Conservation (phyloP, 2,888 invertebrate genomes). For the Crepidodera aurea region DNA sequence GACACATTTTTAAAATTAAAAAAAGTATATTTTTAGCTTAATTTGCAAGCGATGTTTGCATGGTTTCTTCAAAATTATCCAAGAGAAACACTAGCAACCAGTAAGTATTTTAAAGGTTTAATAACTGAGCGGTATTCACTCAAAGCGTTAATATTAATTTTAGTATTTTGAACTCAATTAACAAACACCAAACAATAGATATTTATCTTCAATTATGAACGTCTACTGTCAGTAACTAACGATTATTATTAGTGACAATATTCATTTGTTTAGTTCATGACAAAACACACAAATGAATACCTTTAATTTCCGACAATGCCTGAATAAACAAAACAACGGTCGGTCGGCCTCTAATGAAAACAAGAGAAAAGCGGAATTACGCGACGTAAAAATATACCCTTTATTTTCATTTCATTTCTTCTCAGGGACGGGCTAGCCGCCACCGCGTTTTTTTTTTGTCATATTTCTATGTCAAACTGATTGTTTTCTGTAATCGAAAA, state of each 20-base stretch:
- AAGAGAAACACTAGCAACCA: too few relatives aligned
- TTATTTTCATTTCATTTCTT: slow-evolving; percentile 8
- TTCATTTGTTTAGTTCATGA: slow-evolving; percentile 22
- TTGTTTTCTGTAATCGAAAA: too few relatives aligned
- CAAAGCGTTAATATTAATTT: too few relatives aligned
- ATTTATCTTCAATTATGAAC: slow-evolving; percentile 23
- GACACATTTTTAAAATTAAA: too few relatives aligned
- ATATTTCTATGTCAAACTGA: too few relatives aligned
- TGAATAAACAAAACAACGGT: slow-evolving; percentile 25
- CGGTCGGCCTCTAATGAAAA: slow-evolving; percentile 21
- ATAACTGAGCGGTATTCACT: too few relatives aligned
- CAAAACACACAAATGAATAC: slow-evolving; percentile 27
- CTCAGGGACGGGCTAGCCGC: not conserved
- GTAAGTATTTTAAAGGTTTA: too few relatives aligned
- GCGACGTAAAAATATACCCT: slow-evolving; percentile 21
- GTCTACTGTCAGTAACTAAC: not conserved
- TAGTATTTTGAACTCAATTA: slow-evolving; percentile 1
- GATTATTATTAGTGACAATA: slow-evolving; percentile 28
- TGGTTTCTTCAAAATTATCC: too few relatives aligned
- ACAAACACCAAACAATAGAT: slow-evolving; percentile 7
- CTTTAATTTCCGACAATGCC: slow-evolving; percentile 27
- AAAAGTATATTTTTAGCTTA: too few relatives aligned
- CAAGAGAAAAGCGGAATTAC: slow-evolving; percentile 16
- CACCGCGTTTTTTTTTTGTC: too few relatives aligned
- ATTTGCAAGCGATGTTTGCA: too few relatives aligned